Evolutionary conservation across 2,113 vertebrate genomes (phyloP).

Genomic region (Gallinago paraguaiae): DNA sequence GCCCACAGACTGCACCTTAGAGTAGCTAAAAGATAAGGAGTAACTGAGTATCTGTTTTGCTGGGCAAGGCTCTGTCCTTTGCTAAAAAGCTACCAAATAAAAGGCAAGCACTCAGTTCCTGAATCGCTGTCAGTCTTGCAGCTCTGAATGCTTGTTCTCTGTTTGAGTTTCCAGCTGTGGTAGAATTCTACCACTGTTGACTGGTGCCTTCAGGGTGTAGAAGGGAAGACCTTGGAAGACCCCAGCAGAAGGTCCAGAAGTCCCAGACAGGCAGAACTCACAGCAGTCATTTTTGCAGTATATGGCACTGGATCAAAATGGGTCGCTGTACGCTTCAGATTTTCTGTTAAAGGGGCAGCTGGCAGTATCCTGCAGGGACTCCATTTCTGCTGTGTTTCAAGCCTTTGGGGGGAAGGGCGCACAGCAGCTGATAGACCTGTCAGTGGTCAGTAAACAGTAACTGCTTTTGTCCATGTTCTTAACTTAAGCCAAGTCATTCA

Average conservation of each 20-base stretch:
- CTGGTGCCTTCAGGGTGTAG: background rate
- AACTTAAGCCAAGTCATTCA: background rate
- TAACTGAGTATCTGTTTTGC: background rate
- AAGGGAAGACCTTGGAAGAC: background rate
- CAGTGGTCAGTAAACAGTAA: background rate
- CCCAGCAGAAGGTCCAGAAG: background rate
- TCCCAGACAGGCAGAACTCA: background rate
- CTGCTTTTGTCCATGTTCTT: background rate
- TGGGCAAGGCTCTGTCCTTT: background rate
- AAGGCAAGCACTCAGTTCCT: background rate
- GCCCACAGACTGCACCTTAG: too few species aligned
- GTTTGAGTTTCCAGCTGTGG: background rate
- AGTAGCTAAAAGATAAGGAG: background rate
- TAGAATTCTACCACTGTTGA: background rate
- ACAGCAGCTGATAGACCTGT: background rate
- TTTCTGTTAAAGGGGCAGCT: background rate
- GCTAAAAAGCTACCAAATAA: background rate
- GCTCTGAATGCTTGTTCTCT: background rate
- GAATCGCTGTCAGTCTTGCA: background rate
- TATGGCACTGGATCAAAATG: background rate
- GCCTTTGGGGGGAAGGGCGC: background rate
- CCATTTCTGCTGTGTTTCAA: background rate
- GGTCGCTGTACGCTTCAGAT: background rate
- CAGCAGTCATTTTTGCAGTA: background rate
- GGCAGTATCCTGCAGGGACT: background rate